Evolutionary conservation across 2,888 invertebrate species (phyloP), one percentile per base, ranked within the genome.

Genomic region (Drosophila nr. fundita): DNA sequence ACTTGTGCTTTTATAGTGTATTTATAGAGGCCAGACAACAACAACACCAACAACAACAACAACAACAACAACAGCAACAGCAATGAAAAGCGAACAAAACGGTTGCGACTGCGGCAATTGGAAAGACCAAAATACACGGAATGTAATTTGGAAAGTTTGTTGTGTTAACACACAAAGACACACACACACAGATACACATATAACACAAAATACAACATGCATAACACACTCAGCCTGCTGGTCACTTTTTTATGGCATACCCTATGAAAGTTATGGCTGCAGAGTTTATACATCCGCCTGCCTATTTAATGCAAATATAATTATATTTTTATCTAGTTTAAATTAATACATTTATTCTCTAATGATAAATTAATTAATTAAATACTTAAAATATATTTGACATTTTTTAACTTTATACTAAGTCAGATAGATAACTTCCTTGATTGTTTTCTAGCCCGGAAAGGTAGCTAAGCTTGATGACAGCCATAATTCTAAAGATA

Each of bases 111-210:
- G 65, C 75, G 53, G 52, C 69, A 60, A 68, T 61, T 59, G 62
- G 62, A 59, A 58, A 68, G n/a, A 63, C 63, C 60, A 75, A 68
- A 63, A 65, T 60, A 77, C 54, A 68, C 76, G 77, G 84, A 82
- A 83, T 82, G 78, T 77, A 86, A 91, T 91, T 91, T 90, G 76
- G 76, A 85, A 90, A 90, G 80, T 91, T 89, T 85, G 77, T 75
- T 76, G 72, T 81, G 76, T 78, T 70, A 82, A 82, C 21, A 53
- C 32, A 57, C 36, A 66, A 24, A 30, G 36, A 49, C 24, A 21
- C 50, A 66, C 38, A 49, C 29, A 34, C 24, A 53, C 29, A 54
- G 38, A 38, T 2, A 24, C 2, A 24, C 42, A 42, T 32, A 40
- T n/a, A 34, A 21, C 24, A 38, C 24, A 49, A 45, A 30, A 55